Evolutionary conservation across 2,888 invertebrate genomes (phyloP).

Genomic region (Polydesmus complanatus): DNA sequence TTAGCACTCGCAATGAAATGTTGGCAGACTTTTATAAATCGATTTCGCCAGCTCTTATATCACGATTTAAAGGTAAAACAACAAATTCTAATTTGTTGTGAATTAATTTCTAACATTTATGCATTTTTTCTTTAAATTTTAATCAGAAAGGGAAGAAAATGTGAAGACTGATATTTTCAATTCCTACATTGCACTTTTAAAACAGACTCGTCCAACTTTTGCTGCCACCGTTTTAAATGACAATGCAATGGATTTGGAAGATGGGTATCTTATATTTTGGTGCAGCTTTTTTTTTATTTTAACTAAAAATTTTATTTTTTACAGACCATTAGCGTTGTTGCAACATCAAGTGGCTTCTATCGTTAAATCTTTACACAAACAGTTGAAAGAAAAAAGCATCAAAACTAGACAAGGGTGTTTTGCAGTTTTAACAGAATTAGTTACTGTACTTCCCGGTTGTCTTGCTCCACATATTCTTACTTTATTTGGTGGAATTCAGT

Average conservation of each 20-base stretch:
- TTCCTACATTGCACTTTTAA: slow-evolving; percentile 81
- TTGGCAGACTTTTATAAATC: slow-evolving; percentile 73
- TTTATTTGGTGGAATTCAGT: slow-evolving; percentile 76
- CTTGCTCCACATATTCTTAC: slow-evolving; percentile 68
- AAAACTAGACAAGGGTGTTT: slow-evolving; percentile 86
- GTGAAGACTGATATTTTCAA: slow-evolving; percentile 97
- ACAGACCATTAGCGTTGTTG: slow-evolving; percentile 31
- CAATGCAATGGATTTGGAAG: slow-evolving; percentile 35
- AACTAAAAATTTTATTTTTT: too few relatives aligned
- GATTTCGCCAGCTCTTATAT: slow-evolving; percentile 80
- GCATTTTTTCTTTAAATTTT: background rate
- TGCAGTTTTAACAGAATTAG: slow-evolving; percentile 73
- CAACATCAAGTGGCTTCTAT: slow-evolving; percentile 52
- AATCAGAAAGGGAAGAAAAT: slow-evolving; percentile 86
- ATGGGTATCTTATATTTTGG: slow-evolving; percentile 27
- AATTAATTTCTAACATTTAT: slow-evolving; percentile 24
- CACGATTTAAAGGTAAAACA: slow-evolving; percentile 68
- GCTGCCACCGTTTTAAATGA: slow-evolving; percentile 23
- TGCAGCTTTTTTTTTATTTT: too few relatives aligned
- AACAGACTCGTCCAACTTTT: slow-evolving; percentile 67
- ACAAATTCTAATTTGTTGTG: background rate
- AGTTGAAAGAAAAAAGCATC: slow-evolving; percentile 70
- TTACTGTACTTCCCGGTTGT: slow-evolving; percentile 65
- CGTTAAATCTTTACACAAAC: slow-evolving; percentile 75
- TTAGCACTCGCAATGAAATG: slow-evolving; percentile 81